Percentiles rank a stretch among this genome's conserved stretches.
These are phyloP conservation scores for Phenganax subtilis DNA, from an alignment of 92 coral and sea anemone species.

Conservation along the genomic window DNA sequence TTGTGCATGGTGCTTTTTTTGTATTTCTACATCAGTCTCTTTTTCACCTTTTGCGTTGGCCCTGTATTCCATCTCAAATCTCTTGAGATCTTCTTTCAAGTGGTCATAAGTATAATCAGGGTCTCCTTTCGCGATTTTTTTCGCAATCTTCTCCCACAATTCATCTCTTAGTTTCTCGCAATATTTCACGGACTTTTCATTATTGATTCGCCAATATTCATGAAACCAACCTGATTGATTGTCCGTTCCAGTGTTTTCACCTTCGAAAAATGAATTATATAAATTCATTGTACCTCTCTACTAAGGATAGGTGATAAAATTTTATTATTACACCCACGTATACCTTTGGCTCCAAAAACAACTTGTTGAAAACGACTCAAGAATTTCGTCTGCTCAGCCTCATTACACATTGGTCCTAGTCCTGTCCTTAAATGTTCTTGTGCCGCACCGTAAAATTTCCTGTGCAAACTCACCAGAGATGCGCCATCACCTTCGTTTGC, in stretches of 20 bases:
- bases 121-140: conserved; percentile 4
- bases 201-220: conserved; percentile 22
- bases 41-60: conserved; percentile 8
- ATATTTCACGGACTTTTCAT: conserved; percentile 13
- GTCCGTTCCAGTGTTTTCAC: neutral
- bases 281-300: no score
- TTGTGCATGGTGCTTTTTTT: neutral
- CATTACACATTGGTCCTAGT: conserved; percentile 39
- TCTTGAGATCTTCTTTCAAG: conserved; percentile 21
- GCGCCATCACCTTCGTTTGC: conserved; percentile 2
- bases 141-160: conserved; percentile 16
- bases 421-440: conserved; percentile 35
- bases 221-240: neutral
- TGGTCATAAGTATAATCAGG: conserved; percentile 20
- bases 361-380: conserved; percentile 26
- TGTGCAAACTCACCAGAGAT: conserved; percentile 28
- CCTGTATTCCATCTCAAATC: conserved; percentile 26
- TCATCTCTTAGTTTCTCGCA: conserved; percentile 16
- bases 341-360: conserved; percentile 36
- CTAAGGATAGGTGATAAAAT: no score
- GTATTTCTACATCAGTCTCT: neutral
- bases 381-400: conserved; percentile 25
- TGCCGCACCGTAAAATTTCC: conserved; percentile 20
- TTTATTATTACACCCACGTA: no score
- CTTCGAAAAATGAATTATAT: neutral